Percentiles rank a stretch among this genome's conserved stretches.
Conservation (phyloP, 1,140 invertebrate species). For the Riptortus pedestris region DNA sequence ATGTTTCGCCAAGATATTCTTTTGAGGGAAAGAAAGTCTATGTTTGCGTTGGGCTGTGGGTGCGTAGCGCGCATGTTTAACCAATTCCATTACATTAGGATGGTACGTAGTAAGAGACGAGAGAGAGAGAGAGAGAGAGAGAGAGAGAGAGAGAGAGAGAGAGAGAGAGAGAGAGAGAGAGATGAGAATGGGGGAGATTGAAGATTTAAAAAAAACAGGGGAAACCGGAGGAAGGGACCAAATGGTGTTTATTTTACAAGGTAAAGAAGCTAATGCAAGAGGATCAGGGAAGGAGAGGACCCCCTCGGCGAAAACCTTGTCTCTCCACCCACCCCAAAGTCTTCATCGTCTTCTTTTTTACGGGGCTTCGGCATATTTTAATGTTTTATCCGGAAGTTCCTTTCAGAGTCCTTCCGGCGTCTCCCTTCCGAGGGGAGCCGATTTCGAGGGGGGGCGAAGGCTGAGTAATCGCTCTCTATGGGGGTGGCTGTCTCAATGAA, state of each 20-base stretch:
- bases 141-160: neutral
- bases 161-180: neutral
- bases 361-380: too few species aligned
- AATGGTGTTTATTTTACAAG: constrained; percentile 8
- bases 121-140: neutral
- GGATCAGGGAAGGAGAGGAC: neutral
- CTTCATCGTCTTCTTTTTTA: neutral
- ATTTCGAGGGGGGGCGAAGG: too few species aligned
- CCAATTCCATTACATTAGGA: constrained; percentile 12
- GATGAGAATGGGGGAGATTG: neutral
- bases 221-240: neutral
- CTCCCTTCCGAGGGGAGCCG: too few species aligned
- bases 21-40: neutral
- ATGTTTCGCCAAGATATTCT: too few species aligned
- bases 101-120: too few species aligned
- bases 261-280: constrained; percentile 6
- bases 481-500: too few species aligned
- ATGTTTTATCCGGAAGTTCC: too few species aligned
- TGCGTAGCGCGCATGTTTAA: neutral
- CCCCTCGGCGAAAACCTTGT: neutral
- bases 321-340: neutral
- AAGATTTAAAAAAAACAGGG: constrained; percentile 14
- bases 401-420: too few species aligned
- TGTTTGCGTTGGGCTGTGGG: neutral
- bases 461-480: too few species aligned